These are phyloP conservation scores for Clarias fuscus DNA, from an alignment of 2,797 vertebrate genomes.

Conservation along the genomic window DNA sequence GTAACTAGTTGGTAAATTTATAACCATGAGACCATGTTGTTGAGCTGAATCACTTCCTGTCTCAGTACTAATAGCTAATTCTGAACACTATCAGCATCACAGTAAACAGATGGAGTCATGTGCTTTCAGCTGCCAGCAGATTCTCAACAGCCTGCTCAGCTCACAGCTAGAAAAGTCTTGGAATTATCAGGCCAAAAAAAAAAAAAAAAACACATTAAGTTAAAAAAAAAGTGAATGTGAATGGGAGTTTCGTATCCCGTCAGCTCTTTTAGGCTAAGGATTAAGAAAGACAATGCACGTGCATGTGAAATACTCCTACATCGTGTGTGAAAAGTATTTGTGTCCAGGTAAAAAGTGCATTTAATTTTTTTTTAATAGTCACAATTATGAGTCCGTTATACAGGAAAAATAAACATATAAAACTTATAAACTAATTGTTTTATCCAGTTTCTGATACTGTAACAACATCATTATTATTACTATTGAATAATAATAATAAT, in stretches of 20 bases:
- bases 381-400: too few species aligned
- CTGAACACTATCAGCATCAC: background rate
- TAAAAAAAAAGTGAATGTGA: background rate
- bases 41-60: background rate
- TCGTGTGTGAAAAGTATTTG: background rate
- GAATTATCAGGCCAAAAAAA: background rate
- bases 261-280: background rate
- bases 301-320: background rate
- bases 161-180: background rate
- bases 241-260: background rate
- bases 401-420: too few species aligned
- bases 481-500: too few species aligned
- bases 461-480: too few species aligned
- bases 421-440: too few species aligned
- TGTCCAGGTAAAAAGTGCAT: background rate
- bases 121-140: conserved; percentile 6
- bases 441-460: too few species aligned
- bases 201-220: background rate
- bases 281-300: background rate
- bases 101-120: conserved; percentile 22
- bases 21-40: background rate
- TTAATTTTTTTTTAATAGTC: too few species aligned
- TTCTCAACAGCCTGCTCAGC: conserved; percentile 1
- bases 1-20: background rate
- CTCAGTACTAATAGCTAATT: background rate